Percentiles rank a stretch among this genome's conserved stretches.
phyloP scores from a whole-genome alignment of 2,113 vertebrate species.

The Rhynchomys soricoides region DNA sequence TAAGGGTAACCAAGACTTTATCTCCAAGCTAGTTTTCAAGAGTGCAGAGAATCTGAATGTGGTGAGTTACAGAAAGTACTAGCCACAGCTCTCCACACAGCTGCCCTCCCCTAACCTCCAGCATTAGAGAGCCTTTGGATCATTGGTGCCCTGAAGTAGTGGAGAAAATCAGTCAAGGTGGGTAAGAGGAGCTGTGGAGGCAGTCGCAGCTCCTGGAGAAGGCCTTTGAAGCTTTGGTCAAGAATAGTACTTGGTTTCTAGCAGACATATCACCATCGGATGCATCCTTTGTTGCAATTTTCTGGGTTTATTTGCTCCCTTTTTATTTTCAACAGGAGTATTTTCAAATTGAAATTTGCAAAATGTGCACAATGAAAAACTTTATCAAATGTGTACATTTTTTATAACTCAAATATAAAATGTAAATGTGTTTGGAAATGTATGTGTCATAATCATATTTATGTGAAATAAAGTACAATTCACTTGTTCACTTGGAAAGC shows the following conservation, averaged over 20 bases:
- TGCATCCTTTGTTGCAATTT: neutral
- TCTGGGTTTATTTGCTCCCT: neutral
- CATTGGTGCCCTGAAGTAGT: neutral
- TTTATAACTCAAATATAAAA: conserved; percentile 15
- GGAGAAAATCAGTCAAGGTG: neutral
- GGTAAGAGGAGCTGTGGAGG: neutral
- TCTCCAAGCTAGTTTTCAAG: neutral
- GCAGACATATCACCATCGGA: conserved; percentile 24
- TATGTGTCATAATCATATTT: neutral
- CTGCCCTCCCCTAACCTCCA: neutral
- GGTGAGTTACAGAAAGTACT: neutral
- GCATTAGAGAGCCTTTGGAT: conserved; percentile 14
- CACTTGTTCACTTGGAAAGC: conserved; percentile 10
- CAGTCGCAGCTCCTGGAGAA: neutral
- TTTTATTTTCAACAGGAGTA: neutral
- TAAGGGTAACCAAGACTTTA: conserved; percentile 13
- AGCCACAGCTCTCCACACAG: neutral
- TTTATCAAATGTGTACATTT: conserved; percentile 1
- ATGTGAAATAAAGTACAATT: neutral
- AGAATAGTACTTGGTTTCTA: conserved; percentile 39
- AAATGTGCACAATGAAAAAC: neutral
- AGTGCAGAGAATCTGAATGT: conserved; percentile 25
- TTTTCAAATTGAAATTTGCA: conserved; percentile 30
- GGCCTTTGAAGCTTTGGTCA: neutral
- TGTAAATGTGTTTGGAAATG: neutral